phyloP scores from a whole-genome alignment of 2,113 vertebrate species.

The Ivindomyrus marchei region DNA sequence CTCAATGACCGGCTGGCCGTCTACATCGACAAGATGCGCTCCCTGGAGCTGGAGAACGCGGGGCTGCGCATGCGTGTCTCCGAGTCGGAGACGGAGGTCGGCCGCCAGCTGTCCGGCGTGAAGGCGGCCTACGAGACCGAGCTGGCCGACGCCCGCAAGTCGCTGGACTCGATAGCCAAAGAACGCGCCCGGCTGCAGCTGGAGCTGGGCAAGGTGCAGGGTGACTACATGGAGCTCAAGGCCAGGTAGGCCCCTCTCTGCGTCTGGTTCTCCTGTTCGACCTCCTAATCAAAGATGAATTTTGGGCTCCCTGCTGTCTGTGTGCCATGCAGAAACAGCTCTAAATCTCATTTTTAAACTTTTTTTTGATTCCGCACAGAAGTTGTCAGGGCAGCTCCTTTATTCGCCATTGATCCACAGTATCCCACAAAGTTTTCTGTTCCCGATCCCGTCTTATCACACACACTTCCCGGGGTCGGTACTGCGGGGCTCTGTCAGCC shows the following conservation, averaged over 20 bases:
- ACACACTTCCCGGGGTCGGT: background rate
- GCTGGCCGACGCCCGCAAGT: conserved; percentile 88
- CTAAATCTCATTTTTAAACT: background rate
- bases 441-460: background rate
- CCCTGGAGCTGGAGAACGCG: conserved; percentile 86
- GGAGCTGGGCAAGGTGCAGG: conserved; percentile 84
- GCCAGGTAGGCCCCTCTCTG: conserved; percentile 68
- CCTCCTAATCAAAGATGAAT: background rate
- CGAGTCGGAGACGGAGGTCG: conserved; percentile 80
- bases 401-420: background rate
- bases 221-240: conserved; percentile 90
- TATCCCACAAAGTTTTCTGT: background rate
- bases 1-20: conserved; percentile 91
- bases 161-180: conserved; percentile 90
- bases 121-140: conserved; percentile 87
- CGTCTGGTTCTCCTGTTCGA: background rate
- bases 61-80: conserved; percentile 82
- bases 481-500: background rate
- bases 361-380: background rate
- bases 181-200: conserved; percentile 87
- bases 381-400: background rate
- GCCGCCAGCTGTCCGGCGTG: conserved; percentile 78
- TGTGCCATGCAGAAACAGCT: background rate
- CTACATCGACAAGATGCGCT: conserved; percentile 96
- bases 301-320: background rate